Evolutionary conservation across 2,797 vertebrate genomes (phyloP).

Genomic region (Aplochiton taeniatus): DNA sequence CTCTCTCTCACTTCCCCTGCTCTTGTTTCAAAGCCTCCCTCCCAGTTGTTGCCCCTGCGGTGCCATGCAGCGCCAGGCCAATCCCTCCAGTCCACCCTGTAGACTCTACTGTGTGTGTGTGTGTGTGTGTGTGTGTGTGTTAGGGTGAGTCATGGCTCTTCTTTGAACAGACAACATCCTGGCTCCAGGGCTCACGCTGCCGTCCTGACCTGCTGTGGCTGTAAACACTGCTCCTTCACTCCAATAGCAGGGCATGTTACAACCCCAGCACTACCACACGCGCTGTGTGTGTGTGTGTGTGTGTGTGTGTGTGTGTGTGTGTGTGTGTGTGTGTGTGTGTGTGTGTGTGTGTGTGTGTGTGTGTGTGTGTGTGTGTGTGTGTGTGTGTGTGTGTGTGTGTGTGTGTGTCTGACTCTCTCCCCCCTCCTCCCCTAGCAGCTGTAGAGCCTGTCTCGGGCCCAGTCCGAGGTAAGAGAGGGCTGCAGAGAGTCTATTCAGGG

Average conservation of each 20-base stretch:
- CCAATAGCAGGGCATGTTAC: no score
- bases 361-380: slow-evolving; percentile 29
- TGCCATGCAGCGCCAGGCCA: no score
- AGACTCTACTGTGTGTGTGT: no score
- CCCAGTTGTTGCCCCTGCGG: not conserved
- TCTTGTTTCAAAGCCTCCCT: not conserved
- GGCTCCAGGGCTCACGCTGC: no score
- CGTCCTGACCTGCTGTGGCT: no score
- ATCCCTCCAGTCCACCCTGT: no score
- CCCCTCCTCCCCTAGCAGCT: slow-evolving; percentile 36
- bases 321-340: not conserved
- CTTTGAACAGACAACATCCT: no score
- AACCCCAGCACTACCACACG: no score
- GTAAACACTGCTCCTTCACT: no score
- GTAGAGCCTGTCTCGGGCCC: slow-evolving; percentile 48
- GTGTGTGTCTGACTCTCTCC: slow-evolving; percentile 24
- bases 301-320: not conserved
- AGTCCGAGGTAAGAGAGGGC: slow-evolving; percentile 32
- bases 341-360: not conserved
- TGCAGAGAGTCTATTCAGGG: slow-evolving; percentile 36
- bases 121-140: no score
- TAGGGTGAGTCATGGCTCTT: no score
- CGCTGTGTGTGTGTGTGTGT: not conserved
- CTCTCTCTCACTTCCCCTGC: not conserved
- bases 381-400: slow-evolving; percentile 21